phyloP scores from a whole-genome alignment of 1,140 invertebrate genomes.

The Cecropterus lyciades region DNA sequence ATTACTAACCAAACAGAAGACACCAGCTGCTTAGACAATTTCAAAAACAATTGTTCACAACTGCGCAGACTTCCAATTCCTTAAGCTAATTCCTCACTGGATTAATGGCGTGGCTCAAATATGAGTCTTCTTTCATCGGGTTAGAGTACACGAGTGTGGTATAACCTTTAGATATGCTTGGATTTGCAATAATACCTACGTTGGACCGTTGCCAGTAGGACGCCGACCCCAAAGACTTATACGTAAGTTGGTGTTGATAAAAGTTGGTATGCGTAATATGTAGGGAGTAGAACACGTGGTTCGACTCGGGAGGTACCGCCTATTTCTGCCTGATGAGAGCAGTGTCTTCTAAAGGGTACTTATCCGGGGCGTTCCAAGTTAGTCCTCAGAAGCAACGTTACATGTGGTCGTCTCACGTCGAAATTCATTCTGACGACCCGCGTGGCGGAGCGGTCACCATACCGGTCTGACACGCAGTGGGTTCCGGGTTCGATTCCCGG shows the following conservation, averaged over 20 bases:
- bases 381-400: too few species aligned
- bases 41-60: conserved; percentile 16
- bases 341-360: too few species aligned
- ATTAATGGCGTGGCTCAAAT: background rate
- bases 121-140: background rate
- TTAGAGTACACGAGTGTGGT: conserved; percentile 22
- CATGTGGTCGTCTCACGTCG: too few species aligned
- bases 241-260: conserved; percentile 26
- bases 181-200: conserved; percentile 39
- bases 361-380: too few species aligned
- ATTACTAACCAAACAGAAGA: background rate
- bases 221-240: conserved; percentile 32
- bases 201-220: conserved; percentile 38
- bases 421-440: too few species aligned
- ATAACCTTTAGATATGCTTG: conserved; percentile 23
- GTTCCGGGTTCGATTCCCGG: too few species aligned
- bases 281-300: too few species aligned
- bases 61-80: conserved; percentile 14
- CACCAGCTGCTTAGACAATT: conserved; percentile 1
- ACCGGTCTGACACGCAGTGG: too few species aligned
- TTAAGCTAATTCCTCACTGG: conserved; percentile 14
- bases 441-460: too few species aligned
- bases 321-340: too few species aligned
- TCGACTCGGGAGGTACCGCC: too few species aligned
- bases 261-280: background rate